Percentiles rank a stretch among this genome's conserved stretches.
These are phyloP conservation scores for Tyto alba DNA, from an alignment of 2,113 vertebrate genomes.

Conservation along the genomic window DNA sequence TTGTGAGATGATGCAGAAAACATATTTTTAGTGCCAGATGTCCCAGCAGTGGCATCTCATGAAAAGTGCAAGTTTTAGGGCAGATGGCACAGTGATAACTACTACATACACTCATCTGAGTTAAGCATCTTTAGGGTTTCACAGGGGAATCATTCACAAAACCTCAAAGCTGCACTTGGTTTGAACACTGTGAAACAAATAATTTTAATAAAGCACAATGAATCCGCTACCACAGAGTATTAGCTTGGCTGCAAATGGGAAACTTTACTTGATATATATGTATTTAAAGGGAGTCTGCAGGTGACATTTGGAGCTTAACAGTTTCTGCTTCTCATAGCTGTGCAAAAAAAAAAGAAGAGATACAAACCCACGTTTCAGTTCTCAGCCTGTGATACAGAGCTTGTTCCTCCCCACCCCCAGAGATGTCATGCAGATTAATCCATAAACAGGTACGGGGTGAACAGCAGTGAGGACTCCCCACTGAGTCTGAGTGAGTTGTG, in stretches of 20 bases:
- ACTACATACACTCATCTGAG: not conserved
- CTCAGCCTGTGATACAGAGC: not conserved
- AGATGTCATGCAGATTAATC: not conserved
- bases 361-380: not conserved
- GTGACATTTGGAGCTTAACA: not conserved
- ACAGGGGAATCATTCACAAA: not conserved
- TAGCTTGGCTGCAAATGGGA: not conserved
- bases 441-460: not conserved
- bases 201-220: not conserved
- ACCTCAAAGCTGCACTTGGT: not conserved
- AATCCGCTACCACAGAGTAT: not conserved
- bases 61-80: constrained; percentile 31
- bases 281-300: not conserved
- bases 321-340: not conserved
- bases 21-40: constrained; percentile 47
- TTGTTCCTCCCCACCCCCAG: not conserved
- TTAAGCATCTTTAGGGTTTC: not conserved
- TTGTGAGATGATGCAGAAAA: constrained; percentile 40
- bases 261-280: not conserved
- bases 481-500: not conserved
- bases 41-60: not conserved
- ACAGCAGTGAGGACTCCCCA: not conserved
- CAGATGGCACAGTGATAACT: constrained; percentile 12
- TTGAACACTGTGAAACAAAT: not conserved
- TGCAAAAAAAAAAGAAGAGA: not conserved